Conservation (phyloP, 2,797 vertebrate genomes). For the Pipistrellus nathusii region DNA sequence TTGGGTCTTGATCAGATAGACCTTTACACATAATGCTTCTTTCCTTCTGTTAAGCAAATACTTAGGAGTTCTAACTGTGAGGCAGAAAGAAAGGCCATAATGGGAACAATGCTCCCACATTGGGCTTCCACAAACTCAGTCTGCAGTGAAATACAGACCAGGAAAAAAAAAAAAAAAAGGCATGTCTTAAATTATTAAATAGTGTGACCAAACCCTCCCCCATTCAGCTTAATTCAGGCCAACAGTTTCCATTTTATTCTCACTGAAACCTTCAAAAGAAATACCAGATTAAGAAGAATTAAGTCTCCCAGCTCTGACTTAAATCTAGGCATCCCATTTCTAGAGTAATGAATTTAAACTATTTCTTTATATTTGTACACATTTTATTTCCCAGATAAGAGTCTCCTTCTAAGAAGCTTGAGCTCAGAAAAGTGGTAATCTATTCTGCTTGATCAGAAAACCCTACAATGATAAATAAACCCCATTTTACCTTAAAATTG, state of each 20-base stretch:
- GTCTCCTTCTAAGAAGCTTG: neutral
- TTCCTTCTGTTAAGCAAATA: neutral
- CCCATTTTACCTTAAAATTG: neutral
- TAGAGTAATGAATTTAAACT: neutral
- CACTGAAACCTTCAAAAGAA: conserved; percentile 32
- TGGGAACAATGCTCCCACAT: neutral
- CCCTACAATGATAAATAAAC: neutral
- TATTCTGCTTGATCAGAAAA: conserved; percentile 34
- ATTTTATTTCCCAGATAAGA: conserved; percentile 41
- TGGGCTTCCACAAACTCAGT: neutral
- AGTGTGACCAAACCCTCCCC: neutral
- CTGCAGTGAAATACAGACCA: neutral
- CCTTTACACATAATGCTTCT: neutral
- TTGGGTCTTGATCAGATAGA: neutral
- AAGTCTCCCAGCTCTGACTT: neutral
- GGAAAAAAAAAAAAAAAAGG: no score
- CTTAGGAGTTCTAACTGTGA: neutral
- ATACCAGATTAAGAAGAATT: conserved; percentile 3
- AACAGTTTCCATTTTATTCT: conserved; percentile 39
- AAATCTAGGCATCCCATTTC: neutral
- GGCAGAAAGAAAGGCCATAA: neutral
- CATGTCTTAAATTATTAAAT: neutral
- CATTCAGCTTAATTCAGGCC: conserved; percentile 3
- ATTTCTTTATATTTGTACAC: neutral
- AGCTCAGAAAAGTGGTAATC: neutral